These are phyloP conservation scores for Hylia prasina DNA, from an alignment of 2,113 vertebrate genomes.

Conservation along the genomic window DNA sequence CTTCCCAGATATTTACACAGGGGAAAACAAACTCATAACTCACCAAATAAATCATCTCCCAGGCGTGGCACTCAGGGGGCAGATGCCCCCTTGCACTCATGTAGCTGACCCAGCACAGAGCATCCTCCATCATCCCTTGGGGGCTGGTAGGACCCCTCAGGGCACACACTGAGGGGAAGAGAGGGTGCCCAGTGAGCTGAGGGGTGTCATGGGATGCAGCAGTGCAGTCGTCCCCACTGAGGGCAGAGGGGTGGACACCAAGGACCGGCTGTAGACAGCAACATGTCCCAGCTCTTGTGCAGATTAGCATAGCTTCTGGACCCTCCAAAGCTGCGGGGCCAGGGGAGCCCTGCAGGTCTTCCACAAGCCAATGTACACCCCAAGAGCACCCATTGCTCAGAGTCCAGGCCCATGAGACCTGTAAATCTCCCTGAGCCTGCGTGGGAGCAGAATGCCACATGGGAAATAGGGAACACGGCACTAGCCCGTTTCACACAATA, in stretches of 20 bases:
- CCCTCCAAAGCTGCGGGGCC: accelerated
- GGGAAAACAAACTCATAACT: conserved; percentile 59
- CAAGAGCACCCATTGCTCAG: background rate
- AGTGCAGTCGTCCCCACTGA: background rate
- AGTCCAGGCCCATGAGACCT: background rate
- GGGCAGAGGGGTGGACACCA: background rate
- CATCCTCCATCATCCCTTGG: background rate
- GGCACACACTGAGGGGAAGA: background rate
- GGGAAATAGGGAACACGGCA: accelerated
- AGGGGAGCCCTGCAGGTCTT: background rate
- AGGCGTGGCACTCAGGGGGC: accelerated
- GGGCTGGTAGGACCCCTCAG: background rate
- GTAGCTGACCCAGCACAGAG: background rate
- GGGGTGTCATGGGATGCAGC: background rate
- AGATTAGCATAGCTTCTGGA: background rate
- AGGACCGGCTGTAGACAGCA: background rate
- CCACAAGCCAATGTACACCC: background rate
- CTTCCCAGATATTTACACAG: conserved; percentile 53
- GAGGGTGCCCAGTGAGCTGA: background rate
- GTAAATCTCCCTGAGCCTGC: accelerated
- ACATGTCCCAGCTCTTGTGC: background rate
- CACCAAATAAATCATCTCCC: conserved; percentile 26
- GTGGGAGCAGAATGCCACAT: background rate
- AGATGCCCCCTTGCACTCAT: accelerated
- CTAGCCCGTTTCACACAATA: background rate